These are phyloP conservation scores for Neomorphus geoffroyi DNA, from an alignment of 2,797 vertebrate genomes.

Conservation along the genomic window DNA sequence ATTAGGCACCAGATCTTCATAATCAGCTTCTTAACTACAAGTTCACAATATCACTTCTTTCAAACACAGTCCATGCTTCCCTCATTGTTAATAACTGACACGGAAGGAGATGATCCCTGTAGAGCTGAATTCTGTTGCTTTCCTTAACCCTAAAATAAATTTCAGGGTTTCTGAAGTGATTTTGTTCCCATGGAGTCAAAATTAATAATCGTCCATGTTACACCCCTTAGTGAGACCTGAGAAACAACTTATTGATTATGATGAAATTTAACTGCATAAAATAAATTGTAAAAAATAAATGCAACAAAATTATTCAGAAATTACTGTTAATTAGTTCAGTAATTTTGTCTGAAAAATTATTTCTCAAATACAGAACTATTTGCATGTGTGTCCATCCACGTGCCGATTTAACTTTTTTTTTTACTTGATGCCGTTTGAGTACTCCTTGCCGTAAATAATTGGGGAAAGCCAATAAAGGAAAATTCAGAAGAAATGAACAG, in stretches of 20 bases:
- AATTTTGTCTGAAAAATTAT: not conserved
- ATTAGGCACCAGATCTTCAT: not conserved
- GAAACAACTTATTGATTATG: not conserved
- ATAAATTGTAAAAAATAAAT: not conserved
- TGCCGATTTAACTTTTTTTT: not conserved
- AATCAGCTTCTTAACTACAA: not conserved
- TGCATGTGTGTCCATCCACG: not conserved
- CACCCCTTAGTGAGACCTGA: not conserved
- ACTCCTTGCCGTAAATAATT: not conserved
- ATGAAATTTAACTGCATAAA: not conserved
- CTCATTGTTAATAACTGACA: not conserved
- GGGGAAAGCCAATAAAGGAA: constrained; percentile 21
- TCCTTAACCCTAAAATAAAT: not conserved
- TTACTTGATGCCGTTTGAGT: not conserved
- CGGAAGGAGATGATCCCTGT: not conserved
- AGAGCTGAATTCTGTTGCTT: not conserved
- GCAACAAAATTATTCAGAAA: not conserved
- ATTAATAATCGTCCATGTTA: not conserved
- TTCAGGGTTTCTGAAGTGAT: not conserved
- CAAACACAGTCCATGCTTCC: not conserved
- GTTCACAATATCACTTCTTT: not conserved
- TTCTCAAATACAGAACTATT: not conserved
- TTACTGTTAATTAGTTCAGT: not conserved
- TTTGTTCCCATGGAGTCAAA: not conserved
- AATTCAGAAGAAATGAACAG: not conserved